Percentiles rank a stretch among this genome's conserved stretches.
Evolutionary conservation across 2,797 vertebrate genomes (phyloP).

Genomic region (Thamnophis elegans): DNA sequence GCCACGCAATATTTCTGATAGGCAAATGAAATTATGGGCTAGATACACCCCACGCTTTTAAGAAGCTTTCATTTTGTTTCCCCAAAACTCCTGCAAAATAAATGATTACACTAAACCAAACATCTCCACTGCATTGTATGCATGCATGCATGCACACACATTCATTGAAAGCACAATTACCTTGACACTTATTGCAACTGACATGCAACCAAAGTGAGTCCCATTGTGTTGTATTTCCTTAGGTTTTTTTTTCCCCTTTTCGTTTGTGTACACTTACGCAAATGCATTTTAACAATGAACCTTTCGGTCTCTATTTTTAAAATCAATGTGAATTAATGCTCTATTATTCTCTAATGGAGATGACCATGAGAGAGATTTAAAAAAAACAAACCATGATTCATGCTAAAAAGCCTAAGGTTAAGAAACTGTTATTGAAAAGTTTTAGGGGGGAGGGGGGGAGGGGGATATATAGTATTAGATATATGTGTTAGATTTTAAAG

Average conservation of each 20-base stretch:
- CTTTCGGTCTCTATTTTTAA: neutral
- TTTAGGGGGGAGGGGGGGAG: too few species aligned
- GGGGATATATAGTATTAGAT: too few species aligned
- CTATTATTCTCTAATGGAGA: neutral
- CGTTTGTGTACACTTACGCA: neutral
- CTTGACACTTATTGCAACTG: neutral
- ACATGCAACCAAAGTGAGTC: neutral
- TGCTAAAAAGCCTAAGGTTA: neutral
- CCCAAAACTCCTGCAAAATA: constrained; percentile 14
- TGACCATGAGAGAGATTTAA: neutral
- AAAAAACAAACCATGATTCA: neutral
- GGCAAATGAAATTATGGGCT: constrained; percentile 11
- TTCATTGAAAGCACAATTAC: neutral
- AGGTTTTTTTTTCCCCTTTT: neutral
- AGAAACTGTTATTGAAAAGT: neutral
- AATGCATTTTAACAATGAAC: neutral
- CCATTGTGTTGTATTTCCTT: neutral
- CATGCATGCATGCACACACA: too few species aligned
- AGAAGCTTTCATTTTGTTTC: neutral
- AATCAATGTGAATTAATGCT: neutral
- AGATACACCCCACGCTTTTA: neutral
- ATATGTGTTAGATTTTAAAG: too few species aligned
- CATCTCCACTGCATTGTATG: neutral
- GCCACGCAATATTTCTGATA: neutral
- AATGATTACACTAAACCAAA: neutral